Evolutionary conservation across 2,113 vertebrate species (phyloP), one percentile per base, ranked within the genome.

Genomic region (Odocoileus hemionus): DNA sequence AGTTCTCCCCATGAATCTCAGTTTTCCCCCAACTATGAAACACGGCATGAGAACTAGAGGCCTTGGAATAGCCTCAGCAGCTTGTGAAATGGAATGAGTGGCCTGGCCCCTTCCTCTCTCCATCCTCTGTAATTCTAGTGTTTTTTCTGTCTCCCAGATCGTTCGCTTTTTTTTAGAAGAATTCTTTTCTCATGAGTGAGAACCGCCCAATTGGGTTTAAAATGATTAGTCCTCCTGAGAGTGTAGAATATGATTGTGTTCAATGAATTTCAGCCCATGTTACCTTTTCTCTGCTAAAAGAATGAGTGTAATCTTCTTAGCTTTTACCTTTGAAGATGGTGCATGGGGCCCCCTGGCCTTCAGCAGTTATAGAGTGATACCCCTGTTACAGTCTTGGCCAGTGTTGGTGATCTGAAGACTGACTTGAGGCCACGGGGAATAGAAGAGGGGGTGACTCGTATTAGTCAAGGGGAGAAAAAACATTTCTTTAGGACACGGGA

Each of bases 251-350:
- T 80, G 61, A 67, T 50, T 60, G 85, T 97, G 97, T 61, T 92
- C 85, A 89, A 52, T 96, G 97, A 97, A 91, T 74, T 80, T 55
- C 15, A 97, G 54, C 67, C 74, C n/a, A 1, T 1, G 36, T 91
- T 79, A 52, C 58, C 74, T 86, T 84, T 88, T 94, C 83, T 80
- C 79, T 92, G 95, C 79, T 86, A 26, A 89, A 95, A 96, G 78
- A 50, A 80, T 21, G 64, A n/a, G 17, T 86, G 76, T 76, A 23
- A 84, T 88, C 96, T 92, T 52, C 82, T 79, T 4, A 39, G 82
- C 82, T 92, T 96, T 55, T 86, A 8, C 91, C 89, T 78, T 36
- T 64, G 90, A 82, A 76, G 84, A 83, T 30, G 45, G 6, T 61
- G 54, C 84, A 26, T 28, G 36, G 84, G n/a, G 5, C 36, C 55